Evolutionary conservation across 2,113 vertebrate species (phyloP).

Genomic region (Ctenodactylus gundi): DNA sequence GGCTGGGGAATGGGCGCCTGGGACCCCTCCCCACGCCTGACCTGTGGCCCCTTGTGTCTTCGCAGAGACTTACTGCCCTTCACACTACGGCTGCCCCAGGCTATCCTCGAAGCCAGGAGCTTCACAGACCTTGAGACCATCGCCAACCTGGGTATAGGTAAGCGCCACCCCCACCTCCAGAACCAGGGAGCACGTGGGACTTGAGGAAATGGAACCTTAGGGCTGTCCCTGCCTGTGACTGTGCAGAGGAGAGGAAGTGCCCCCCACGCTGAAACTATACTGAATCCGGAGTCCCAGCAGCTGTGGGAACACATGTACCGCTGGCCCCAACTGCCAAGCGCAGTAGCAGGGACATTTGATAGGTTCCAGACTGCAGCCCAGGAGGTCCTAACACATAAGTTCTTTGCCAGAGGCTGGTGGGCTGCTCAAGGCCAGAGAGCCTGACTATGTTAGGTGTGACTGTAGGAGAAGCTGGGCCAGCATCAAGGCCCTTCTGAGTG

Average conservation of each 20-base stretch:
- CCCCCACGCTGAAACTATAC: background rate
- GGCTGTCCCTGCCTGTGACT: no score
- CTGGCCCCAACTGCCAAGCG: background rate
- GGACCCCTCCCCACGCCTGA: background rate
- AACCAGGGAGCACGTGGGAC: background rate
- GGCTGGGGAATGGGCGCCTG: background rate
- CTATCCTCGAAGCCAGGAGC: constrained; percentile 88
- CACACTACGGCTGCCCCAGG: constrained; percentile 90
- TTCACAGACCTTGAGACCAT: constrained; percentile 91
- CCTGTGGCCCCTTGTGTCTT: constrained; percentile 20
- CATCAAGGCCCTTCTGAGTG: background rate
- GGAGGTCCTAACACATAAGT: background rate
- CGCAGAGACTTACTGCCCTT: constrained; percentile 93
- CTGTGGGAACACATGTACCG: fast-evolving
- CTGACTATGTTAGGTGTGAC: background rate
- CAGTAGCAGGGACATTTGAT: fast-evolving
- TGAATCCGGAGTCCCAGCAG: background rate
- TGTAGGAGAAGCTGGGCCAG: background rate
- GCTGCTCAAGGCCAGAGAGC: background rate
- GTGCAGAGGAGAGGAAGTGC: background rate
- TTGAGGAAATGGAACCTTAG: background rate
- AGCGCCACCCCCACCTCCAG: constrained; percentile 54
- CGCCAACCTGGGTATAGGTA: constrained; percentile 92
- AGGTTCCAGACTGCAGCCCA: background rate
- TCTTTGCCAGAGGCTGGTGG: background rate